Conservation (phyloP, 2,888 invertebrate species). For the Erebia ligea region DNA sequence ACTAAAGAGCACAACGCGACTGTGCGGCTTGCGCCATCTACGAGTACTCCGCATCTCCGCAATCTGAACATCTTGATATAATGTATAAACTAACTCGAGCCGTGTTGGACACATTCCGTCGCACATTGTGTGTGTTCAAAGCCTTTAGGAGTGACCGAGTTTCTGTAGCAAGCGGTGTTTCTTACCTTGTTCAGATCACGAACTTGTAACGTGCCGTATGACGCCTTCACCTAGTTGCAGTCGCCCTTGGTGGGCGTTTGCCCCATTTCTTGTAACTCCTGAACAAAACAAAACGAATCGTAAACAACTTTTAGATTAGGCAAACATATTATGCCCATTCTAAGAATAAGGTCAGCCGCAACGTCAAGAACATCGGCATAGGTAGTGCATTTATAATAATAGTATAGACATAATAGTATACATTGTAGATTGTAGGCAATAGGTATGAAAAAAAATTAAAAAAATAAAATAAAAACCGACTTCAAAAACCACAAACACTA, state of each 20-base stretch:
- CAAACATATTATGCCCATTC: background rate
- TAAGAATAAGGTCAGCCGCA: background rate
- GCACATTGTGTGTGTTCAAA: background rate
- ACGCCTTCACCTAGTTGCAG: constrained; percentile 68
- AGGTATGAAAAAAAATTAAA: no score
- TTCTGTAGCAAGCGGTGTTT: constrained; percentile 56
- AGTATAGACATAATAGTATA: no score
- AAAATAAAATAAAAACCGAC: no score
- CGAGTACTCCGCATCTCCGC: no score
- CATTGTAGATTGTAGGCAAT: no score
- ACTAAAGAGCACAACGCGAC: no score
- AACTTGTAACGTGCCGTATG: constrained; percentile 57
- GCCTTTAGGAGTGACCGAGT: constrained; percentile 49
- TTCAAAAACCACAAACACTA: no score
- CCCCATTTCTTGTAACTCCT: constrained; percentile 52
- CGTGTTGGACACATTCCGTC: background rate
- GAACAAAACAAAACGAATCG: constrained; percentile 31
- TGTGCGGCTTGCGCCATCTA: no score
- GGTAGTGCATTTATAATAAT: no score
- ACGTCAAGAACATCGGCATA: no score
- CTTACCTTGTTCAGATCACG: constrained; percentile 74
- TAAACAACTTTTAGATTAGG: constrained; percentile 8
- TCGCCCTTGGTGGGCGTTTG: constrained; percentile 66
- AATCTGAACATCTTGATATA: no score
- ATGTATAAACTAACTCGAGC: background rate